These are phyloP conservation scores for Epirrhoe tristata DNA, from an alignment of 2,888 invertebrate species.

Conservation along the genomic window DNA sequence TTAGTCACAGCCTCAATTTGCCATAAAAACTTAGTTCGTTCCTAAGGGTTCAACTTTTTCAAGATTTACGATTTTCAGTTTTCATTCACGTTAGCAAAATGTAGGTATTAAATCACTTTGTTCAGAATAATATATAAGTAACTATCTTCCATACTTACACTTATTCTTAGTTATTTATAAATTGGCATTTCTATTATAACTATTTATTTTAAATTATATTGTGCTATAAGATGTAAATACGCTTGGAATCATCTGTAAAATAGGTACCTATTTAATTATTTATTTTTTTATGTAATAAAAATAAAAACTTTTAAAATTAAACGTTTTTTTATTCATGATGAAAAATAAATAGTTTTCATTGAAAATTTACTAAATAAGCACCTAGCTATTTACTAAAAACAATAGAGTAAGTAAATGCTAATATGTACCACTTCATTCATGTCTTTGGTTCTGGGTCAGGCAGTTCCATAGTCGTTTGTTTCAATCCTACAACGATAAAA, in stretches of 20 bases:
- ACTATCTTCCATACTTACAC: background rate
- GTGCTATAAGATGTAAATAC: slow-evolving; percentile 78
- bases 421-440: background rate
- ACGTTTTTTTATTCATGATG: slow-evolving; percentile 27
- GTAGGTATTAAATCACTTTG: slow-evolving; percentile 13
- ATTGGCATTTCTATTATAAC: slow-evolving; percentile 42
- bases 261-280: no score
- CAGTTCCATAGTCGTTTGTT: background rate
- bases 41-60: slow-evolving; percentile 21
- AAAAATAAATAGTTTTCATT: background rate
- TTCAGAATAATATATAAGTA: slow-evolving; percentile 20
- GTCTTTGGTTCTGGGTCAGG: background rate
- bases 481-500: slow-evolving; percentile 8
- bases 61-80: background rate
- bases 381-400: no score
- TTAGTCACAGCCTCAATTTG: slow-evolving; percentile 10
- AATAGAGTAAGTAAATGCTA: background rate
- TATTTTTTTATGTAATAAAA: slow-evolving; percentile 76
- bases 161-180: slow-evolving; percentile 22
- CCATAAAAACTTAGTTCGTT: slow-evolving; percentile 31
- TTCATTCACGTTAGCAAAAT: slow-evolving; percentile 72
- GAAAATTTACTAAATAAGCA: no score
- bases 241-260: slow-evolving; percentile 74
- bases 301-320: slow-evolving; percentile 44
- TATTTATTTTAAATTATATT: slow-evolving; percentile 47